Evolutionary conservation across 2,113 vertebrate species (phyloP).

Genomic region (Neoarius graeffei): DNA sequence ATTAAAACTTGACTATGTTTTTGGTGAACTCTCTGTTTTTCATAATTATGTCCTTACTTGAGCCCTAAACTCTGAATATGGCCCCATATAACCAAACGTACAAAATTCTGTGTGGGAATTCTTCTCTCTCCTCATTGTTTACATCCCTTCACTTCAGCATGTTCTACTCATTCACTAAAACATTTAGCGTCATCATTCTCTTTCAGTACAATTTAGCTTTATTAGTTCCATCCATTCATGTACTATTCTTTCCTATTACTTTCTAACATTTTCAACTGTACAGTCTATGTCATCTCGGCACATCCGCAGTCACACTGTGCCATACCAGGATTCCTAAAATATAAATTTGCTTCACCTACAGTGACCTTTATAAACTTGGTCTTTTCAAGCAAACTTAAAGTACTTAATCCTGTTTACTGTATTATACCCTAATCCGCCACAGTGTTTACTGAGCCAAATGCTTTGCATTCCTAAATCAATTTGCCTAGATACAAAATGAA

Average conservation of each 20-base stretch:
- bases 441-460: constrained; percentile 55
- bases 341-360: not conserved
- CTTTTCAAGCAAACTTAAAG: constrained; percentile 42
- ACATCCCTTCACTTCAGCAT: not conserved
- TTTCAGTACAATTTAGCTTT: not conserved
- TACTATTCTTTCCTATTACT: not conserved
- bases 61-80: constrained; percentile 1
- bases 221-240: not conserved
- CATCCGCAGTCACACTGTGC: not conserved
- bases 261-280: not conserved
- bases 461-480: constrained; percentile 34
- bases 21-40: not conserved
- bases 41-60: not conserved
- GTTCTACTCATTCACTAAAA: not conserved
- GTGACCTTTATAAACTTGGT: constrained; percentile 8
- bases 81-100: not conserved
- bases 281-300: not conserved
- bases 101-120: not conserved
- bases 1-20: not conserved
- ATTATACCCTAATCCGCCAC: constrained; percentile 36
- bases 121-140: not conserved
- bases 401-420: constrained; percentile 23
- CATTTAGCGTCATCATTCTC: not conserved
- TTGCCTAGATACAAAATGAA: not conserved
- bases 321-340: constrained; percentile 5